Evolutionary conservation across 2,113 vertebrate species (phyloP).

Genomic region (Vulpes lagopus): DNA sequence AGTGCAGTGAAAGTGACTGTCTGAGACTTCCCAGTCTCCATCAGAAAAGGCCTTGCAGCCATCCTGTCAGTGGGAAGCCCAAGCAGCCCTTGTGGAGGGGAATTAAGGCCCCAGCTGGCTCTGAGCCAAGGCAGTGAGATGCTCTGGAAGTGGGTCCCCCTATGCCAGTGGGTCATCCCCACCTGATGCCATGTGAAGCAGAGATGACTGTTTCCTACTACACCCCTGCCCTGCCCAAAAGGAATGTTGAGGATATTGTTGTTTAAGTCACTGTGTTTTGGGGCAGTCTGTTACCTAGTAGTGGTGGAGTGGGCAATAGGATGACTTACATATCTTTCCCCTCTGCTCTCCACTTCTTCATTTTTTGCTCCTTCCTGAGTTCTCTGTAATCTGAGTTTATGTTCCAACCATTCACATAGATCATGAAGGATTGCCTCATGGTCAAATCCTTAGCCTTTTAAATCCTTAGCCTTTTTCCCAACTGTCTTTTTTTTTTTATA

Average conservation of each 20-base stretch:
- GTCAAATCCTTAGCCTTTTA: background rate
- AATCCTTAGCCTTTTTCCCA: background rate
- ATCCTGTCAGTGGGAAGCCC: background rate
- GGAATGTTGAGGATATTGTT: no score
- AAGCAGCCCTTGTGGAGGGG: no score
- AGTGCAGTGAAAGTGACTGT: background rate
- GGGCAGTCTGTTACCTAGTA: background rate
- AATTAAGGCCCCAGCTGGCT: background rate
- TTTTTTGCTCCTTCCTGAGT: background rate
- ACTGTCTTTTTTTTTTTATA: background rate
- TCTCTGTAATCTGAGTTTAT: background rate
- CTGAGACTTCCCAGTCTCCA: background rate
- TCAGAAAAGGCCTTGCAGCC: background rate
- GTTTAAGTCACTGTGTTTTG: background rate
- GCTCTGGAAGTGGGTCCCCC: background rate
- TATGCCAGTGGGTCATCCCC: no score
- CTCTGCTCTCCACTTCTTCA: background rate
- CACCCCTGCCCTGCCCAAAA: background rate
- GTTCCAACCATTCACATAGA: background rate
- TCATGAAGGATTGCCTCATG: background rate
- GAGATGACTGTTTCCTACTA: background rate
- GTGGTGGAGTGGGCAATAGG: fast-evolving
- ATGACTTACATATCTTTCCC: no score
- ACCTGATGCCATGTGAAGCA: fast-evolving
- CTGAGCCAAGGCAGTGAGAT: background rate